phyloP scores from a whole-genome alignment of 2,113 vertebrate genomes.

The Otus sunia region DNA sequence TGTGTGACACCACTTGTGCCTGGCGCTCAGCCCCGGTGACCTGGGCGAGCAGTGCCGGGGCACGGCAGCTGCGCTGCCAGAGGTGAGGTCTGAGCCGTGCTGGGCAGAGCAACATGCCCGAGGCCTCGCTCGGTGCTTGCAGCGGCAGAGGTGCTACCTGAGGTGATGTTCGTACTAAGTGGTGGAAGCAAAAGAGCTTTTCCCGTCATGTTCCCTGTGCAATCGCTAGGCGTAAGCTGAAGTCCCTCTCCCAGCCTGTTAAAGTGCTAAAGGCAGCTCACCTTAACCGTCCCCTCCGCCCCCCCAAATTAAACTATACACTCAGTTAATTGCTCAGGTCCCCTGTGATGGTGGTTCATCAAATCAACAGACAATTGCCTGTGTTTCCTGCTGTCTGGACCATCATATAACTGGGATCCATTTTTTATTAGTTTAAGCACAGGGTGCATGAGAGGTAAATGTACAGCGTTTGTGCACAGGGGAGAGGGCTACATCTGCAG shows the following conservation, averaged over 20 bases:
- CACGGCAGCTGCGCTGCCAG: not conserved
- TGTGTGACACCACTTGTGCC: accelerated
- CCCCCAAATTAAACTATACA: not conserved
- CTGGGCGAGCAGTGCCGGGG: not conserved
- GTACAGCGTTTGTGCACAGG: accelerated
- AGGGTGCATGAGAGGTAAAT: not conserved
- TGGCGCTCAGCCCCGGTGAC: accelerated
- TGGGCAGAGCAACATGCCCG: accelerated
- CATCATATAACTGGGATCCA: not conserved
- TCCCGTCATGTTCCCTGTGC: not conserved
- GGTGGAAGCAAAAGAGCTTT: not conserved
- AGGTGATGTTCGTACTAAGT: not conserved
- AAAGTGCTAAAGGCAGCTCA: not conserved
- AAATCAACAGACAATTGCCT: not conserved
- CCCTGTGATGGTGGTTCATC: not conserved
- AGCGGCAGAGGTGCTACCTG: not conserved
- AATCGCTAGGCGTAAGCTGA: accelerated
- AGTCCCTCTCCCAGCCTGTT: not conserved
- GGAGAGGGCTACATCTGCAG: not conserved
- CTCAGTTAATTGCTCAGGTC: not conserved
- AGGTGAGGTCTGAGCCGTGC: not conserved
- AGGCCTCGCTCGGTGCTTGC: not conserved
- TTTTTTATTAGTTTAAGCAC: not conserved
- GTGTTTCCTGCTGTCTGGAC: not conserved
- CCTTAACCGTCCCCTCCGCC: too few species aligned